Conservation (phyloP, 2,797 vertebrate species). For the Pagetopsis macropterus region DNA sequence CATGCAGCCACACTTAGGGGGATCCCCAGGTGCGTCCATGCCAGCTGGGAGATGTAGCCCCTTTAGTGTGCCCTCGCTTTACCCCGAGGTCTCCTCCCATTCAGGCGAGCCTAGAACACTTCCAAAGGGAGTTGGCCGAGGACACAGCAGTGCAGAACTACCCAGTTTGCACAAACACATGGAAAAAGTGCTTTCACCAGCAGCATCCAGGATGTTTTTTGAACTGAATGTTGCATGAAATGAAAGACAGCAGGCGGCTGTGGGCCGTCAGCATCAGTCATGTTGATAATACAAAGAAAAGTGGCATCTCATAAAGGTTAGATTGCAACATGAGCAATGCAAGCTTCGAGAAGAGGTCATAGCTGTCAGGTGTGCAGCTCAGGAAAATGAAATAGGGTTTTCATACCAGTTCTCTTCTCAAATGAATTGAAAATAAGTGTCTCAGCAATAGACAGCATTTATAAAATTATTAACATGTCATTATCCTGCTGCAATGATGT, state of each 20-base stretch:
- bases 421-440: constrained; percentile 26
- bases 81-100: constrained; percentile 37
- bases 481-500: constrained; percentile 2
- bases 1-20: constrained; percentile 30
- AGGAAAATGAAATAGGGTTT: constrained; percentile 51
- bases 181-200: constrained; percentile 8
- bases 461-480: constrained; percentile 28
- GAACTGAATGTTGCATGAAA: constrained; percentile 38
- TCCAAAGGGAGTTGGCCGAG: constrained; percentile 34
- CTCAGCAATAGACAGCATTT: constrained; percentile 18
- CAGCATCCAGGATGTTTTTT: constrained; percentile 38
- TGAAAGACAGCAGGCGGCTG: constrained; percentile 37
- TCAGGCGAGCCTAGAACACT: constrained; percentile 21
- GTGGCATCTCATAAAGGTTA: constrained; percentile 70
- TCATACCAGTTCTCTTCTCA: constrained; percentile 27
- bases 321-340: constrained; percentile 56
- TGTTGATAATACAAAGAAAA: constrained; percentile 60
- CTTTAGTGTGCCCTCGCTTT: constrained; percentile 43
- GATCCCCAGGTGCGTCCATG: constrained; percentile 29
- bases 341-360: constrained; percentile 65
- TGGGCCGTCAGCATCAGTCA: constrained; percentile 62
- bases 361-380: constrained; percentile 55
- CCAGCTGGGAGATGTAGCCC: constrained; percentile 42
- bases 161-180: constrained; percentile 19
- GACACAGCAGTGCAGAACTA: constrained; percentile 23